Percentiles rank a stretch among this genome's conserved stretches.
Conservation (phyloP, 2,797 vertebrate genomes). For the Diplodus puntazzo region DNA sequence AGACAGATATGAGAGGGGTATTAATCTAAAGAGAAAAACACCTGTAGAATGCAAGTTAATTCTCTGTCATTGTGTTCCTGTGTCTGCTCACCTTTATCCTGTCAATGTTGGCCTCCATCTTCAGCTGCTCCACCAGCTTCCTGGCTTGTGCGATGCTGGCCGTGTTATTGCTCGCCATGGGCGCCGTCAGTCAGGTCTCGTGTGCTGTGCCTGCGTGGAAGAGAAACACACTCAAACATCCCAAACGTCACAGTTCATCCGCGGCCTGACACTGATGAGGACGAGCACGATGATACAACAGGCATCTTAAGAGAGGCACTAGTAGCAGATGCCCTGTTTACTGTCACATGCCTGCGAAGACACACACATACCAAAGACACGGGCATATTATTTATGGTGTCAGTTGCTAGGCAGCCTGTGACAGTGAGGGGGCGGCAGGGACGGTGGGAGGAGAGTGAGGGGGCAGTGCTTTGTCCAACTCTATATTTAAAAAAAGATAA, state of each 20-base stretch:
- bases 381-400: constrained; percentile 76
- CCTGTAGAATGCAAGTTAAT: neutral
- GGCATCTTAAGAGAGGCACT: constrained; percentile 34
- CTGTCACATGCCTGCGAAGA: constrained; percentile 54
- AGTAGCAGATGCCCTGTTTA: constrained; percentile 55
- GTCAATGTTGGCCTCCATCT: constrained; percentile 99
- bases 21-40: neutral
- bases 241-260: constrained; percentile 25
- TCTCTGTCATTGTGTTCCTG: neutral
- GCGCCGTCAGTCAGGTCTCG: constrained; percentile 50
- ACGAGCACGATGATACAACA: constrained; percentile 19
- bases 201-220: constrained; percentile 50
- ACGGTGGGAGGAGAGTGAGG: constrained; percentile 50
- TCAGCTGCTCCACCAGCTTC: constrained; percentile 92
- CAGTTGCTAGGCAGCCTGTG: constrained; percentile 79
- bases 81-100: constrained; percentile 93
- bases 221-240: constrained; percentile 34
- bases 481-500: constrained; percentile 66
- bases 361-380: constrained; percentile 39
- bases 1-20: too few relatives aligned
- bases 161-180: constrained; percentile 98
- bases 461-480: constrained; percentile 63
- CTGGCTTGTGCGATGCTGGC: constrained; percentile 91
- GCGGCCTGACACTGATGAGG: constrained; percentile 1
- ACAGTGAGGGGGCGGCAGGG: constrained; percentile 62